phyloP scores from a whole-genome alignment of 2,797 vertebrate genomes.

The Crypturellus tataupa region DNA sequence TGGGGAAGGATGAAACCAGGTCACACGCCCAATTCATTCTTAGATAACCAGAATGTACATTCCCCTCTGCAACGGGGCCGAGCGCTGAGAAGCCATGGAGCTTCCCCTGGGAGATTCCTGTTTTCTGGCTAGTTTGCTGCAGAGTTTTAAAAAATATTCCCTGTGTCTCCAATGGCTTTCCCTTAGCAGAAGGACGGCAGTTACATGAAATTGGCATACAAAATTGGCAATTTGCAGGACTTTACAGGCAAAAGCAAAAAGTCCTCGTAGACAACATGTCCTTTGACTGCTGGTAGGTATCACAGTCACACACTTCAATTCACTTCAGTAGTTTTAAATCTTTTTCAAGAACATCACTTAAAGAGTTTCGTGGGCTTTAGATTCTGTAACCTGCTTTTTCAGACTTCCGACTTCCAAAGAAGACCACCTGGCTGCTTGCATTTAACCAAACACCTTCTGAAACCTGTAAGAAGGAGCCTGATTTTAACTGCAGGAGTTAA shows the following conservation, averaged over 20 bases:
- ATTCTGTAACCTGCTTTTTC: not conserved
- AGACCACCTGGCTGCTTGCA: not conserved
- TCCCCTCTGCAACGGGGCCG: not conserved
- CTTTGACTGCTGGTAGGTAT: not conserved
- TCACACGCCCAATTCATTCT: not conserved
- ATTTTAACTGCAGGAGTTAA: not conserved
- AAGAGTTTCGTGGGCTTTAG: not conserved
- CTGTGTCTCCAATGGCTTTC: not conserved
- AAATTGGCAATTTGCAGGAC: not conserved
- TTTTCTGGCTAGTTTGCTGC: not conserved
- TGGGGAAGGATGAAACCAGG: constrained; percentile 12
- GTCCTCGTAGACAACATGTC: not conserved
- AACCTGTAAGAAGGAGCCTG: not conserved
- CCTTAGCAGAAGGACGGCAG: not conserved
- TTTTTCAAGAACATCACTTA: not conserved
- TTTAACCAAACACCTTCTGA: not conserved
- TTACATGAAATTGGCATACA: not conserved
- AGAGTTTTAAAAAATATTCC: not conserved
- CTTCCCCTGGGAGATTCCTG: not conserved
- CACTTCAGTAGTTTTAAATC: not conserved
- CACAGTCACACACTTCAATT: not conserved
- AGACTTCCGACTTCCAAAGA: not conserved
- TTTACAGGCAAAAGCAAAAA: not conserved
- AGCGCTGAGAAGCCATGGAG: not conserved
- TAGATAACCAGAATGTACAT: not conserved